Evolutionary conservation across 1,140 invertebrate genomes (phyloP), one percentile per base, ranked within the genome.

Genomic region (Pseudomyrmex concolor): DNA sequence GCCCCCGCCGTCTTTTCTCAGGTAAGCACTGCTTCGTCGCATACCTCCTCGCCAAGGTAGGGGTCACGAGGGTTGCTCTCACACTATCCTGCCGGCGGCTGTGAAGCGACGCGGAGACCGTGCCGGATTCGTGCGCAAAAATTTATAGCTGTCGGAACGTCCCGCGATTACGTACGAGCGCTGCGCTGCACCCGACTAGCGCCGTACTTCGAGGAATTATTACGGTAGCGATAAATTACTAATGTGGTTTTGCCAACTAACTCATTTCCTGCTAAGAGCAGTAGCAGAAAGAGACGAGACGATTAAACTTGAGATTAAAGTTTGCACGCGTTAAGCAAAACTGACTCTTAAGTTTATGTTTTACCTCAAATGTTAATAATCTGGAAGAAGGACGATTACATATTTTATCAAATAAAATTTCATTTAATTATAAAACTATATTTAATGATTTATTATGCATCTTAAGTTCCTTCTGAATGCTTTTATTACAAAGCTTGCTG

Each of bases 1-100:
- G 1, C 95, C 95, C 0, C 94, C 95, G 74, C 94, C 95, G 76
- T 95, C 95, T 1, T 96, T 95, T 43, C 95, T 95, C 17, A 95
- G 95, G 93, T 94, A 8, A 87, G 55, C 91, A 64, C 13, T 64
- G 17, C 22, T 45, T 19, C 13, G 8, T 76, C 48, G 57, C 55
- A 67, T 80, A 68, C 34, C 45, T 45, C 19, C n/a, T 50, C 50
- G 50, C 62, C 25, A 12, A 15, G 22, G 17, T 10, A 4, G 76
- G 17, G 66, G 43, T 50, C 19, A 57, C 43, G 7, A 45, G 76
- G 66, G 48, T 67, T 70, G 66, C 66, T 25, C 57, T 80, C 66
- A 70, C 70, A 70, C 54, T 80, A 34, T 51, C 54, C 66, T 50
- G 5, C 34, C 66, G 13, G 57, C n/a, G 12, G 13, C 25, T 8